Conservation (phyloP, 2,888 invertebrate genomes). For the Caenorhabditis zanzibari region DNA sequence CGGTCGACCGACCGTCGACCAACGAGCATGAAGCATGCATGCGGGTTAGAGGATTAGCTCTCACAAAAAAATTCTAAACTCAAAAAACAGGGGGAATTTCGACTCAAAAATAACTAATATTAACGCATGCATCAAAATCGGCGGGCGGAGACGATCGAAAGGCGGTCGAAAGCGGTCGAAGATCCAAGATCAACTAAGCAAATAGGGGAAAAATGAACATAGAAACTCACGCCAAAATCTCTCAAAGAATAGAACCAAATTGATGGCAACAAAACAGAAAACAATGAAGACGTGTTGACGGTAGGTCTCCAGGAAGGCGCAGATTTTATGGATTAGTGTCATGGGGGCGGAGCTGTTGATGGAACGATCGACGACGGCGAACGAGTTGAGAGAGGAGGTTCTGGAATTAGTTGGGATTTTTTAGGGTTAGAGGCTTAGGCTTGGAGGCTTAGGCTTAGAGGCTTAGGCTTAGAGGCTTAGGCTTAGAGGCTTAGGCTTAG, state of each 20-base stretch:
- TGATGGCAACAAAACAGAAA: conserved; percentile 95
- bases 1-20: too few relatives aligned
- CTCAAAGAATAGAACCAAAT: conserved; percentile 94
- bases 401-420: conserved; percentile 72
- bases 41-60: neutral
- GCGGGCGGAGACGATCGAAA: too few relatives aligned
- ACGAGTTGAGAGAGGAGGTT: conserved; percentile 82
- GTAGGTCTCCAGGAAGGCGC: conserved; percentile 94
- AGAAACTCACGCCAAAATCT: conserved; percentile 91
- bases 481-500: too few relatives aligned
- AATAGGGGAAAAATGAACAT: neutral
- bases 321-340: conserved; percentile 36
- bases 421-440: neutral
- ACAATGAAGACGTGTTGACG: conserved; percentile 95
- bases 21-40: too few relatives aligned
- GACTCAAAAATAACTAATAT: too few relatives aligned
- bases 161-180: too few relatives aligned
- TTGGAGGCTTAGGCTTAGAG: neutral
- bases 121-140: too few relatives aligned
- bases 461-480: too few relatives aligned
- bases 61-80: neutral
- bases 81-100: too few relatives aligned
- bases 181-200: conserved; percentile 11
- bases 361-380: conserved; percentile 74
- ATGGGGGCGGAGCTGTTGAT: conserved; percentile 43